Percentiles rank a stretch among this genome's conserved stretches.
Conservation (phyloP, 2,797 vertebrate genomes). For the Odontamblyopus rebecca region DNA sequence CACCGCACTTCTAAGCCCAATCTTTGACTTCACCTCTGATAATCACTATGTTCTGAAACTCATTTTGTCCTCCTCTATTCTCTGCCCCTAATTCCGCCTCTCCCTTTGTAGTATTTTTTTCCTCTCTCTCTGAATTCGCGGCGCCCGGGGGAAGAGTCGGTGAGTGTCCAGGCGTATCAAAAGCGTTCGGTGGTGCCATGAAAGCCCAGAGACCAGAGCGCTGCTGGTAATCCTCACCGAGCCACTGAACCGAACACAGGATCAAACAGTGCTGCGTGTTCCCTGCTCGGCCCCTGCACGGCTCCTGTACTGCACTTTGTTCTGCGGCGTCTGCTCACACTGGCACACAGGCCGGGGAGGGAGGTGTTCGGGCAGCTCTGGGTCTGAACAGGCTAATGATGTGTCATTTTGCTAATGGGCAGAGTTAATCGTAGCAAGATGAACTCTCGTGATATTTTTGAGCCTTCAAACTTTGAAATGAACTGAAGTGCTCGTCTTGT, state of each 20-base stretch:
- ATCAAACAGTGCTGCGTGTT: slow-evolving; percentile 51
- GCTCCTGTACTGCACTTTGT: slow-evolving; percentile 30
- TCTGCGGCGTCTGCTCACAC: slow-evolving; percentile 14
- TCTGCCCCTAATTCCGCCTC: not conserved
- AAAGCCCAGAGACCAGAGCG: slow-evolving; percentile 63
- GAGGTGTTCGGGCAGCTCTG: slow-evolving; percentile 26
- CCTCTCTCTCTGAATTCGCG: slow-evolving; percentile 49
- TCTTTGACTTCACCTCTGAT: not conserved
- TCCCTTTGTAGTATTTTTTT: slow-evolving; percentile 10
- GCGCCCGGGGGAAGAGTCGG: slow-evolving; percentile 39
- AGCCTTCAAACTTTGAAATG: too few relatives aligned
- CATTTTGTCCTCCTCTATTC: not conserved
- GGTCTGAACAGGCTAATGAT: not conserved
- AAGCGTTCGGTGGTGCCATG: slow-evolving; percentile 68
- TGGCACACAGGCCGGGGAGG: slow-evolving; percentile 16
- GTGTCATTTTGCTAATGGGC: too few relatives aligned
- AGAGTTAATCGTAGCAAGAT: too few relatives aligned
- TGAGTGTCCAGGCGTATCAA: slow-evolving; percentile 65
- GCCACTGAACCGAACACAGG: slow-evolving; percentile 54
- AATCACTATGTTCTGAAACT: not conserved
- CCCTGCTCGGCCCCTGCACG: slow-evolving; percentile 6
- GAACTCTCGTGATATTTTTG: too few relatives aligned
- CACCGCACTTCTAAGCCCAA: too few relatives aligned
- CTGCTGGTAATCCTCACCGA: slow-evolving; percentile 62
- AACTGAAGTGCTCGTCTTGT: too few relatives aligned